Evolutionary conservation across 2,113 vertebrate genomes (phyloP), one percentile per base, ranked within the genome.

Genomic region (Crotophaga sulcirostris): DNA sequence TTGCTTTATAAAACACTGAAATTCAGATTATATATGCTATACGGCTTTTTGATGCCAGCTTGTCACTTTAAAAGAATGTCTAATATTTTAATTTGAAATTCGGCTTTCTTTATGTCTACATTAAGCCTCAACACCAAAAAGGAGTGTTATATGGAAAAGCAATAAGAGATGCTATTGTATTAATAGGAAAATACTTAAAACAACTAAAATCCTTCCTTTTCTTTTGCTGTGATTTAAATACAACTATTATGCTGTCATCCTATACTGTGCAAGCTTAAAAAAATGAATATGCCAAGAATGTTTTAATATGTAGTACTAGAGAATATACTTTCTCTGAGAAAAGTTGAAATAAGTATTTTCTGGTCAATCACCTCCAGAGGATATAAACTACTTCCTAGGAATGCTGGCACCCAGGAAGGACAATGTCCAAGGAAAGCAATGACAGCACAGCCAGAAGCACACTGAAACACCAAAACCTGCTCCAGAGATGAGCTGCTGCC

Each of bases 371-470:
- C 31, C 28, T 31, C 15, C 24, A 4, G 3, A 24, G 51, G 77
- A 9, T 3, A 3, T 0, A 9, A 42, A 6, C 9, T 15, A 44
- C 38, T 49, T 28, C 34, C 11, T 0, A 18, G 58, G 58, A 20
- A 31, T 38, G 3, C 9, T 36, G 29, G 52, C 29, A 8, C 4
- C 19, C 31, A 0, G 55, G 14, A 16, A 0, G 55, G 14, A 16
- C 29, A 3, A 10, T 0, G 26, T 1, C 62, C 5, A 56, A 29
- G 45, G 17, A 9, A 24, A n/a, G 52, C 20, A 11, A 29, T 2
- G 17, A 11, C 38, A 26, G 21, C 1, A 11, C 0, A n/a, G 78
- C n/a, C 77, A 26, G 52, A 34, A 38, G 19, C 0, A 0, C 3
- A 17, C 0, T 15, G 68, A 34, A 63, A 5, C 64, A 40, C 26